Evolutionary conservation across 2,888 invertebrate genomes (phyloP), one percentile per base, ranked within the genome.

Genomic region (Melinopterus prodromus): DNA sequence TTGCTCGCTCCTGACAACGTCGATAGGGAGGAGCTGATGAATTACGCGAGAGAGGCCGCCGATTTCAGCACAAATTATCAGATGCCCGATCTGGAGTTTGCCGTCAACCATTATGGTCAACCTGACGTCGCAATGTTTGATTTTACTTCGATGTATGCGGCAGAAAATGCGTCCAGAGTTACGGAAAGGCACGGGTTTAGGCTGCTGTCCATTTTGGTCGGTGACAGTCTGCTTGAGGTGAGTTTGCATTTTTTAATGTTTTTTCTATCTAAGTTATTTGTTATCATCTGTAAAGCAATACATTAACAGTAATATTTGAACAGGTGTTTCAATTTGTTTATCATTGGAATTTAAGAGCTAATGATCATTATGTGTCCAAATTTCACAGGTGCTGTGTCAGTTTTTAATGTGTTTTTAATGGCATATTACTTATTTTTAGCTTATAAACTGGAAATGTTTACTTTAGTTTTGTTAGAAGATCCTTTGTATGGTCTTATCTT

Each of bases 71-170:
- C 98, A 0, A 94, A 95, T 87, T 95, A 95, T 86, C 94, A 95
- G 86, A 92, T 98, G 91, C 95, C 96, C 77, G 92, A 95, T 86
- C 90, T 95, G 84, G 98, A 99, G 89, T 99, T 98, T 90, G 99
- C 99, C 0, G 95, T 98, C 14, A 99, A 99, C 90, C 98, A 99
- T 90, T 98, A 98, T 88, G 98, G 98, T 0, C 97, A 98, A 88
- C 97, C 98, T 0, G 99, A 99, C 89, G 97, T 99, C 1, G 98
- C 99, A 71, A 96, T 99, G 93, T 99, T 99, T 89, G 99, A 99
- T 90, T 99, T 99, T 89, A 99, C 99, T 0, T 98, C 98, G 0
- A 98, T 99, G 96, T 99, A 97, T 90, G 97, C 98, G 0, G 98
- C 99, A 0, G 98, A 98, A 89, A 97, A 98, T 90, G 97, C 99